These are phyloP conservation scores for Nomada lathburiana DNA, from an alignment of 2,888 invertebrate genomes.

Conservation along the genomic window DNA sequence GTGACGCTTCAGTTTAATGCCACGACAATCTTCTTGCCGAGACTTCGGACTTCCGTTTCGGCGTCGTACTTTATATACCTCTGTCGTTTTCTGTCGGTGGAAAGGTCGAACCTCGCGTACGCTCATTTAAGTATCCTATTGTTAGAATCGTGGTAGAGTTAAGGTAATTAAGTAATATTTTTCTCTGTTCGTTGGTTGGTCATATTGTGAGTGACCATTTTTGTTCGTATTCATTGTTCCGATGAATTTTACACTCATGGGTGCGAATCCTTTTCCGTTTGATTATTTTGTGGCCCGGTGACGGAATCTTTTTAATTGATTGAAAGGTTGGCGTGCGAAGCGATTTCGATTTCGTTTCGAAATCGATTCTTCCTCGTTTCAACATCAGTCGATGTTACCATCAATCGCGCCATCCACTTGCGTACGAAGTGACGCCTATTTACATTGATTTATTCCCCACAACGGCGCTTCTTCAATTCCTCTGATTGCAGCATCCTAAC, in stretches of 20 bases:
- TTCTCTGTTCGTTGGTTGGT: no score
- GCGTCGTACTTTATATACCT: not conserved
- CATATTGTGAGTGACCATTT: no score
- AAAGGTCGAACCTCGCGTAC: no score
- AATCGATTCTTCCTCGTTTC: not conserved
- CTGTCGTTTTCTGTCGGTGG: no score
- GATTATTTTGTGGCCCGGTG: no score
- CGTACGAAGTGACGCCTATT: constrained; percentile 5
- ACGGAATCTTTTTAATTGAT: not conserved
- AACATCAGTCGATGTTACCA: not conserved
- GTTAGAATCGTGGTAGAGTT: no score
- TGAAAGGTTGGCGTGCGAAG: not conserved
- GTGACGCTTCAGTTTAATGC: constrained; percentile 27
- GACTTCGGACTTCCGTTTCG: not conserved
- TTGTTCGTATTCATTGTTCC: no score
- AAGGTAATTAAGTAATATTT: no score
- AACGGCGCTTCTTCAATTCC: not conserved
- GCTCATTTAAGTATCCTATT: no score
- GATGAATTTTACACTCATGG: not conserved
- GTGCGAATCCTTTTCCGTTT: not conserved
- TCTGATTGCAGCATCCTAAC: not conserved
- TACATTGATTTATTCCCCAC: not conserved
- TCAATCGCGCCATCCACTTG: not conserved
- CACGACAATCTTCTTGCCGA: not conserved
- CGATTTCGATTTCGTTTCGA: no score